Percentiles rank a stretch among this genome's conserved stretches.
phyloP scores from a whole-genome alignment of 2,113 vertebrate species.

The Panthera leo region DNA sequence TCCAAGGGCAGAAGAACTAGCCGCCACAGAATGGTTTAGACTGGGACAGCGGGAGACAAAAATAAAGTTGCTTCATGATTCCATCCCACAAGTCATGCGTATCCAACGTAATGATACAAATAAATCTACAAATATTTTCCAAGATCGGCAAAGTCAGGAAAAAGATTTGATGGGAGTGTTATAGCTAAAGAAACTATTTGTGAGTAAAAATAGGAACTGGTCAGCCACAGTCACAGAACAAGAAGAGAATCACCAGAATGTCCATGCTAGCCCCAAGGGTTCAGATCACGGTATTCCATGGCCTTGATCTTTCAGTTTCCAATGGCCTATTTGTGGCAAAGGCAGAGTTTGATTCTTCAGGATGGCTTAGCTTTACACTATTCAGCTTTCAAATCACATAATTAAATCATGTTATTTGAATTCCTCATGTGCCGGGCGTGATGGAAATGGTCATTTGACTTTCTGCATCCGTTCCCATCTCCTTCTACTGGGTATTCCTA shows the following conservation, averaged over 20 bases:
- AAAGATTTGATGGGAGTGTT: background rate
- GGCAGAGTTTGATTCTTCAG: background rate
- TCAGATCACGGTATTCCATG: background rate
- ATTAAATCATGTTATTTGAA: background rate
- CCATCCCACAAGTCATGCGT: background rate
- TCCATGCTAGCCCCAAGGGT: background rate
- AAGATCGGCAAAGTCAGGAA: conserved; percentile 41
- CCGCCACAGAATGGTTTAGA: background rate
- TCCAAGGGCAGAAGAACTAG: background rate
- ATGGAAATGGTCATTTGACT: background rate
- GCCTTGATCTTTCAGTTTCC: background rate
- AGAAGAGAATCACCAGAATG: background rate
- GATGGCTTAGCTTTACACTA: background rate
- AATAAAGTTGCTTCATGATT: conserved; percentile 44
- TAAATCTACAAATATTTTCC: conserved; percentile 39
- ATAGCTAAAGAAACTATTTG: conserved; percentile 29
- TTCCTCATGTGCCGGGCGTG: background rate
- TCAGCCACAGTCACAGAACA: background rate
- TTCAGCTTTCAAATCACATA: background rate
- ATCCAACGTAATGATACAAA: conserved; percentile 37
- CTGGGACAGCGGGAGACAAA: conserved; percentile 8
- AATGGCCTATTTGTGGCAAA: background rate
- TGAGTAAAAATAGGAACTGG: background rate
- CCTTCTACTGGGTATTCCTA: background rate
- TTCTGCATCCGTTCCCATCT: background rate